These are phyloP conservation scores for Eriocheir sinensis DNA, from an alignment of 1,140 invertebrate species.

Conservation along the genomic window DNA sequence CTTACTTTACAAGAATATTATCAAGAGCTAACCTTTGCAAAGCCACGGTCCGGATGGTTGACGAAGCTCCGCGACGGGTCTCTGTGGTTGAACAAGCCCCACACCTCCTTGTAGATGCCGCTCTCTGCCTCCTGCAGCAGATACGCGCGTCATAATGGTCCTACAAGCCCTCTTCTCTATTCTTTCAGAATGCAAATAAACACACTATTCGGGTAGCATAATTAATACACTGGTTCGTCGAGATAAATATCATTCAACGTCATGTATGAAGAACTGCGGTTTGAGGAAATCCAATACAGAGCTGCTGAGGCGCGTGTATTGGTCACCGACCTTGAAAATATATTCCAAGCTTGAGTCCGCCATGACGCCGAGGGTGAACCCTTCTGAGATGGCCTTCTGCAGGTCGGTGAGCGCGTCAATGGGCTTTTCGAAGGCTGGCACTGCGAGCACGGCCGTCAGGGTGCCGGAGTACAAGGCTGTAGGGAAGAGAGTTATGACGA, in stretches of 20 bases:
- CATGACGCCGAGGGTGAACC: constrained; percentile 32
- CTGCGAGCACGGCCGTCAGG: constrained; percentile 46
- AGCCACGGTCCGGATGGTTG: constrained; percentile 1
- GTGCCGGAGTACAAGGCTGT: constrained; percentile 64
- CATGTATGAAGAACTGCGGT: background rate
- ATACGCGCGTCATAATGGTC: background rate
- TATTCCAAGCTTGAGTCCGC: constrained; percentile 39
- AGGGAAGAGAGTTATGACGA: background rate
- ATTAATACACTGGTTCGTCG: no score
- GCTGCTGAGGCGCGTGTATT: background rate
- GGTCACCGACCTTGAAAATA: constrained; percentile 40
- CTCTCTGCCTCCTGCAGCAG: constrained; percentile 37
- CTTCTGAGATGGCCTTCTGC: background rate
- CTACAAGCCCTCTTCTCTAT: no score
- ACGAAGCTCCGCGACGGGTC: constrained; percentile 57
- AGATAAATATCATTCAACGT: no score
- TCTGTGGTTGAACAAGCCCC: constrained; percentile 50
- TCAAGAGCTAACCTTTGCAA: no score
- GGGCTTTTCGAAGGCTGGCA: constrained; percentile 55
- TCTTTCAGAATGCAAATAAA: background rate
- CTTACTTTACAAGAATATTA: no score
- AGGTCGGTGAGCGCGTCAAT: constrained; percentile 42
- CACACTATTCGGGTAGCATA: background rate
- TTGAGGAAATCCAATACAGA: background rate
- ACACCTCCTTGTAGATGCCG: constrained; percentile 63